Percentiles rank a stretch among this genome's conserved stretches.
These are phyloP conservation scores for Rutilus rutilus DNA, from an alignment of 2,113 vertebrate species.

Conservation along the genomic window DNA sequence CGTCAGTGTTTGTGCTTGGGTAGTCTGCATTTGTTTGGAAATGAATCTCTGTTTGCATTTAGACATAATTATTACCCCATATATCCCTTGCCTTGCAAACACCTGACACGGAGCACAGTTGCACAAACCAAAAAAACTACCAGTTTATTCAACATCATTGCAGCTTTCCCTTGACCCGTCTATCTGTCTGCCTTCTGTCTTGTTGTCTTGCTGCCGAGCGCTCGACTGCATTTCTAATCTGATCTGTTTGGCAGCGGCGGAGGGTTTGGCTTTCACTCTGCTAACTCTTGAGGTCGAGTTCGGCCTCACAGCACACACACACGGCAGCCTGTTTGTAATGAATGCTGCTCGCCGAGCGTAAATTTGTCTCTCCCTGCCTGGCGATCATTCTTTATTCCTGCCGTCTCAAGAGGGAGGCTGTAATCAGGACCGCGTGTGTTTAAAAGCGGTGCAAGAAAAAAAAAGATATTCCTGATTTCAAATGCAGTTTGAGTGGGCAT, in stretches of 20 bases:
- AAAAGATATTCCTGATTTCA: background rate
- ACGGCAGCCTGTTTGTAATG: slow-evolving; percentile 55
- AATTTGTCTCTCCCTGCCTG: slow-evolving; percentile 57
- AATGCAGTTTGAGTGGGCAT: background rate
- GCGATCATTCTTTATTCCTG: slow-evolving; percentile 60
- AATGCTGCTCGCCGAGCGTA: slow-evolving; percentile 57
- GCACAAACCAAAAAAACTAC: background rate
- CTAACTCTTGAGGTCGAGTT: slow-evolving; percentile 50
- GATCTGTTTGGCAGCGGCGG: slow-evolving; percentile 49
- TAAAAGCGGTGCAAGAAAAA: background rate
- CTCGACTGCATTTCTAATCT: slow-evolving; percentile 50
- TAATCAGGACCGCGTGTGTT: slow-evolving; percentile 51
- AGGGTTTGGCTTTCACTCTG: slow-evolving; percentile 50
- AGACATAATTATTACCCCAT: background rate
- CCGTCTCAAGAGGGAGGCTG: slow-evolving; percentile 53
- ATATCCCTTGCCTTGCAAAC: background rate
- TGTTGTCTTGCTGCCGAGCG: slow-evolving; percentile 16
- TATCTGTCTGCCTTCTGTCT: slow-evolving; percentile 32
- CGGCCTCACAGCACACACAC: slow-evolving; percentile 45
- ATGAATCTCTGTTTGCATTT: background rate
- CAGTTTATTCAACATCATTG: background rate
- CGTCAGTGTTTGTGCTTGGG: background rate
- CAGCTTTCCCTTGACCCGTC: background rate
- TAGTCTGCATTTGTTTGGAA: background rate
- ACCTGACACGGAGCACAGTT: background rate